These are phyloP conservation scores for Zaprionus obscuricornis DNA, from an alignment of 2,888 invertebrate genomes.

Conservation along the genomic window DNA sequence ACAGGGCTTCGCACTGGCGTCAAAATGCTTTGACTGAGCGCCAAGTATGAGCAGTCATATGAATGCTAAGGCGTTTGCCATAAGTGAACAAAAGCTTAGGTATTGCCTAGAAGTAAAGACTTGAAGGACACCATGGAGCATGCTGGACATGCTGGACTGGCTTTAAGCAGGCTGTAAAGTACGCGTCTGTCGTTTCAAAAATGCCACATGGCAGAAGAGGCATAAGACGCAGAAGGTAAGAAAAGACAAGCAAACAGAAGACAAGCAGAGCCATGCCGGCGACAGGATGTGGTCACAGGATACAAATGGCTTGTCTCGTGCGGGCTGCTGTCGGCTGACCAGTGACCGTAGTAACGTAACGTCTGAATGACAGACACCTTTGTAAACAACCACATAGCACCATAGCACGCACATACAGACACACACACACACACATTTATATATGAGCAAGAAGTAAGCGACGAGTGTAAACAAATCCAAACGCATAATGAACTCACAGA, in stretches of 20 bases:
- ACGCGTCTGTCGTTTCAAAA: slow-evolving; percentile 33
- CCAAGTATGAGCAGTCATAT: slow-evolving; percentile 53
- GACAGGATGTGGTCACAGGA: slow-evolving; percentile 75
- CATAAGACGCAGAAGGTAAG: background rate
- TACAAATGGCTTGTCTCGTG: slow-evolving; percentile 53
- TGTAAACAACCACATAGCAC: slow-evolving; percentile 56
- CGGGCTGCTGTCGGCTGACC: slow-evolving; percentile 54
- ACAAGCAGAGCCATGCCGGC: slow-evolving; percentile 45
- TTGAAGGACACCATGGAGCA: background rate
- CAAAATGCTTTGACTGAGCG: slow-evolving; percentile 58
- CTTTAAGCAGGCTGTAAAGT: slow-evolving; percentile 47
- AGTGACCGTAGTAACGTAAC: slow-evolving; percentile 33
- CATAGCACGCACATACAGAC: slow-evolving; percentile 5
- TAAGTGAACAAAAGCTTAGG: slow-evolving; percentile 39
- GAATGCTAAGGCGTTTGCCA: slow-evolving; percentile 48
- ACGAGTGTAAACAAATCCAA: slow-evolving; percentile 52
- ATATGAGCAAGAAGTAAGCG: slow-evolving; percentile 13
- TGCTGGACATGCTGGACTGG: background rate
- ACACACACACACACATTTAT: slow-evolving; percentile 5
- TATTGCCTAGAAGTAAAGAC: too few species aligned
- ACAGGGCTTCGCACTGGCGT: slow-evolving; percentile 52
- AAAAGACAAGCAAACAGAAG: slow-evolving; percentile 31
- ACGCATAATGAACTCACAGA: slow-evolving; percentile 56
- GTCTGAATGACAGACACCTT: slow-evolving; percentile 66
- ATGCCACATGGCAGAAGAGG: slow-evolving; percentile 4